Conservation (phyloP, 2,797 vertebrate genomes). For the Syncerus caffer region DNA sequence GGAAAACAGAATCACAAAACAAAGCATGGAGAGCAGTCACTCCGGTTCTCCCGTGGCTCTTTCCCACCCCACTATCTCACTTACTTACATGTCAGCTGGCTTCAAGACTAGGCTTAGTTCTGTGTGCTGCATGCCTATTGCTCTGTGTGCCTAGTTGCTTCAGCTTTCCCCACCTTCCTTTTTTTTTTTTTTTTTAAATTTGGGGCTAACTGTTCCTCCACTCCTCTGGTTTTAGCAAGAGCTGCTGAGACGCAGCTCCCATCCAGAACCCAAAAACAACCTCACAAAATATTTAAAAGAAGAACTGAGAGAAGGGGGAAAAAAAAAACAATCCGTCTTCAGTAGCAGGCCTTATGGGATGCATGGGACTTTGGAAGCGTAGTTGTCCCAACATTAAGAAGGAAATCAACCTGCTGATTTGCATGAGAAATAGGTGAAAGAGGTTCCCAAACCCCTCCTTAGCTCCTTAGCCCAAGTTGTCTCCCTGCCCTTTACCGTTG, state of each 20-base stretch:
- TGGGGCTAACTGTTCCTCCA: not conserved
- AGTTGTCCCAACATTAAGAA: not conserved
- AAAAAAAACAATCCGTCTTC: not conserved
- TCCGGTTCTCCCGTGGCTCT: not conserved
- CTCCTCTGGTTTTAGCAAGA: not conserved
- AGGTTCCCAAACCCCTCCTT: not conserved
- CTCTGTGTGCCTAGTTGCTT: not conserved
- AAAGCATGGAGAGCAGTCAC: not conserved
- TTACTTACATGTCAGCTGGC: not conserved
- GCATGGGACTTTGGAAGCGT: not conserved
- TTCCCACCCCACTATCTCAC: not conserved
- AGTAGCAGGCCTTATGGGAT: not conserved
- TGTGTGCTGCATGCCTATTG: not conserved
- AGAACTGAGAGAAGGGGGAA: not conserved
- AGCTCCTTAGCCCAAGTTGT: not conserved
- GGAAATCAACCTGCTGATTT: not conserved
- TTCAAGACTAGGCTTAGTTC: not conserved
- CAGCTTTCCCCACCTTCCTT: not conserved
- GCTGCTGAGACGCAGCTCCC: not conserved
- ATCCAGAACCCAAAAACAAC: not conserved
- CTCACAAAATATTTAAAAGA: not conserved
- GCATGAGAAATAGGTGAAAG: not conserved
- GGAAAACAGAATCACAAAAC: not conserved
- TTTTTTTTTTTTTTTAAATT: not conserved
- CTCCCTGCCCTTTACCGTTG: not conserved